A percentile compares a stretch with the other conserved stretches of the same genome.
These are phyloP conservation scores for Triops cancriformis DNA, from an alignment of 1,140 invertebrate species.

Conservation along the genomic window DNA sequence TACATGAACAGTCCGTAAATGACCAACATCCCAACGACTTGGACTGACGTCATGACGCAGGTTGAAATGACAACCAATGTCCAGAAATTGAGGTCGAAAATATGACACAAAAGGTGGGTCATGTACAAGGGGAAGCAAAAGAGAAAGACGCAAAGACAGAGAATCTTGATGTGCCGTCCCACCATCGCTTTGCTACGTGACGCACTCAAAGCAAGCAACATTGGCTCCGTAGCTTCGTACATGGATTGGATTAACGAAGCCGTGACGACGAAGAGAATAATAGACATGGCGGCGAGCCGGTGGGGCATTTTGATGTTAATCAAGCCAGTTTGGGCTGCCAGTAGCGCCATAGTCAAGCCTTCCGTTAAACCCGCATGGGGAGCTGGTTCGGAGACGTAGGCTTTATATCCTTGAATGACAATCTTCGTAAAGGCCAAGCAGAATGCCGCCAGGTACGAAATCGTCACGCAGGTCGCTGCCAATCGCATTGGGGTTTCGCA, in stretches of 20 bases:
- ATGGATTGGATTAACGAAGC: slow-evolving; percentile 50
- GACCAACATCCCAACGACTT: slow-evolving; percentile 46
- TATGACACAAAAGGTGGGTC: slow-evolving; percentile 44
- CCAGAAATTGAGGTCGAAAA: slow-evolving; percentile 52
- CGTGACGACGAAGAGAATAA: slow-evolving; percentile 48
- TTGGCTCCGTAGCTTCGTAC: slow-evolving; percentile 50
- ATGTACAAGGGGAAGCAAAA: slow-evolving; percentile 47
- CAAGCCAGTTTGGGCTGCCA: slow-evolving; percentile 48
- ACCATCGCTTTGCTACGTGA: slow-evolving; percentile 33
- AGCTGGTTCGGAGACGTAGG: slow-evolving; percentile 38
- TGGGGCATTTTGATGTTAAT: slow-evolving; percentile 46
- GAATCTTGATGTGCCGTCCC: slow-evolving; percentile 40
- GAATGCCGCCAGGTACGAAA: slow-evolving; percentile 45
- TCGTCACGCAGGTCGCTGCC: slow-evolving; percentile 45
- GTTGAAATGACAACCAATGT: slow-evolving; percentile 48
- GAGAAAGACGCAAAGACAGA: slow-evolving; percentile 44
- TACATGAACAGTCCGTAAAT: slow-evolving; percentile 48
- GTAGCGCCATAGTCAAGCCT: slow-evolving; percentile 48
- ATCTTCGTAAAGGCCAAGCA: slow-evolving; percentile 43
- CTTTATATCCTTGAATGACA: slow-evolving; percentile 41
- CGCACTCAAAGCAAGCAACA: slow-evolving; percentile 45
- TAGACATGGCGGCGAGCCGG: slow-evolving; percentile 46
- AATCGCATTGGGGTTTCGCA: slow-evolving; percentile 47
- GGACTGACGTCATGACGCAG: slow-evolving; percentile 48
- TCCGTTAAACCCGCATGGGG: slow-evolving; percentile 48